Evolutionary conservation across 2,888 invertebrate species (phyloP), one percentile per base, ranked within the genome.

Genomic region (Alviniconcha strummeri): DNA sequence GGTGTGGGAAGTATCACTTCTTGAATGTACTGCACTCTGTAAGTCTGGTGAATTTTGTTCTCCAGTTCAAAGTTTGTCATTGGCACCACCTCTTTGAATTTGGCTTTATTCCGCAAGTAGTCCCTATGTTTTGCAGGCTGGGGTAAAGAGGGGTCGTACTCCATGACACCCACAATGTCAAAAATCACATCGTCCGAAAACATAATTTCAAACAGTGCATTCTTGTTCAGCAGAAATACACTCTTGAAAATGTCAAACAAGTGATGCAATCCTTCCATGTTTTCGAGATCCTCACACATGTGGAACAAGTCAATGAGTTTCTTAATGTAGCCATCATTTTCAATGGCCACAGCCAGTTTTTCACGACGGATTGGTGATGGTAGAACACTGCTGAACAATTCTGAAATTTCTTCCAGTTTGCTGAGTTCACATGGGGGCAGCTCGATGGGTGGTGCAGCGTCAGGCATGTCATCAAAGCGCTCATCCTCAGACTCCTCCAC

Each of bases 41-140:
- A 99, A 84, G 99, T 99, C 95, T 99, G 99, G 95, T 99, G 99
- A 90, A 99, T 99, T 95, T 99, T 99, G 84, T 98, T 97, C 90
- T 98, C 95, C 89, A 99, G 95, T 94, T 99, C 99, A 88, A 96
- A 96, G 94, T 99, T 99, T 92, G 97, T 96, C 86, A 99, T 98
- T 84, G 98, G 98, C 92, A 99, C 97, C 84, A 95, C 95, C 92
- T 95, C 94, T 84, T 94, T 93, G 88, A 94, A 94, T 89, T 94
- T 97, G 54, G 98, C 98, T 94, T 97, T 96, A 93, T 97, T 97
- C 92, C 96, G 96, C 89, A 99, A 95, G 95, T 98, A 99, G 93
- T 99, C 98, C 92, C 99, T 96, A 94, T 99, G 99, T 86, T 90
- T 94, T 96, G 90, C 89, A 85, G 92, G 91, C 83, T 90, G 88